Evolutionary conservation across 2,888 invertebrate species (phyloP), one percentile per base, ranked within the genome.

Genomic region (Abrostola triplasia): DNA sequence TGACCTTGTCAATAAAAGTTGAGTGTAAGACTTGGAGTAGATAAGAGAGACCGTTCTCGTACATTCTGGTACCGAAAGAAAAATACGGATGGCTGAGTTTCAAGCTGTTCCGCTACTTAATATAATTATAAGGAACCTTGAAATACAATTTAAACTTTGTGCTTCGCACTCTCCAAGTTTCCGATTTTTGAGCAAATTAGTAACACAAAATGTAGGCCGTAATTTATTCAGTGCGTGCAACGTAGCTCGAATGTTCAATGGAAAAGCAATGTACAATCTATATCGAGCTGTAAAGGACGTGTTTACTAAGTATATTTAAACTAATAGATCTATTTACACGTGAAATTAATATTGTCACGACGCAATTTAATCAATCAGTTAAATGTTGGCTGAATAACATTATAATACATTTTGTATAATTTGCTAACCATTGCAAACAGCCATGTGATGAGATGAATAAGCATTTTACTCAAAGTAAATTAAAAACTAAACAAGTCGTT

Each of bases 141-240:
- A 79, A 71, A 70, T 77, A 62, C 61, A 68, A 77, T 74, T 64
- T 73, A 57, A 73, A 79, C 64, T 70, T 73, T 24, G 70, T 60
- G 64, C 66, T 73, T 68, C 56, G 71, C 62, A 77, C 64, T 72
- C 66, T 59, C 47, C 56, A 69, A 73, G 65, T 78, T 73, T 47
- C 59, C 59, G 51, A 71, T 76, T 70, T 76, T 79, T 79, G 79
- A 79, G 80, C 81, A 80, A 80, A 76, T 73, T 67, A 73, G 57
- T 70, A 75, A 76, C 75, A 61, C 51, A 78, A 73, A 73, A 67
- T 68, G 65, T 67, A 73, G 69, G 73, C 61, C 66, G 63, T 75
- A 70, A 69, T 76, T 75, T 60, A 78, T 70, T 70, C 51, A 61
- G 56, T 61, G 63, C 61, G 53, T 36, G 60, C 50, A 67, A 59